Base-by-base conservation (phyloP, 2,888 invertebrate genomes). In the Drosophila paucipuncta region DNA sequence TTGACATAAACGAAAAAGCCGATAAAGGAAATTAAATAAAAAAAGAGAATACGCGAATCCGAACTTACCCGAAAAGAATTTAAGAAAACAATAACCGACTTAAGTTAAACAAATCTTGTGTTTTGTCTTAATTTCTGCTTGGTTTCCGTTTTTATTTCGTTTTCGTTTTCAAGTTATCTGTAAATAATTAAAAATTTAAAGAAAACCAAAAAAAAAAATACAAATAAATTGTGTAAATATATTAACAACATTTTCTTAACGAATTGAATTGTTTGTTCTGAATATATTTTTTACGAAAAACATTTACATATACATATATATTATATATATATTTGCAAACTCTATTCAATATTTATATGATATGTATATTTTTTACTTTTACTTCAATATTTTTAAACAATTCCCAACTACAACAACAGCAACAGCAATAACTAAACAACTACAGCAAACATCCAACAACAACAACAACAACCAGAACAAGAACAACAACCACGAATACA, bases 111-210 rank as follows among this genome's bases (percentile, higher is more conserved):
- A 39, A 82, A 76, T 64, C 70, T 62, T 61, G 7, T 57, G 65
- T 66, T 72, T 82, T 67, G 54, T 62, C 68, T 73, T 72, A 22
- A 41, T 80, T 83, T 74, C 76, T 61, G 76, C 85, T 89, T 82
- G 75, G 61, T 85, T 88, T 78, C 62, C 54, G 47, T 61, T 68
- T 74, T 57, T 22, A 65, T 57, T 70, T 77, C 73, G 13, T 73
- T 66, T 83, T 80, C 22, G 39, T 58, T 75, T 80, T 57, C 31
- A 62, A 62, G 76, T 89, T 83, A 76, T 87, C 80, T 93, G 92
- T 93, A 93, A 92, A 93, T 93, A 93, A 92, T 93, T 92, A 89
- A 80, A 74, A 76, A 62, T 47, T 49, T 7, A 55, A 55, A 28
- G 7, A 47, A 47, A 43, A 43, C 10, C 13, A 31, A 35, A 66